phyloP scores from a whole-genome alignment of 2,113 vertebrate species.

The Psammodynastes pulverulentus region DNA sequence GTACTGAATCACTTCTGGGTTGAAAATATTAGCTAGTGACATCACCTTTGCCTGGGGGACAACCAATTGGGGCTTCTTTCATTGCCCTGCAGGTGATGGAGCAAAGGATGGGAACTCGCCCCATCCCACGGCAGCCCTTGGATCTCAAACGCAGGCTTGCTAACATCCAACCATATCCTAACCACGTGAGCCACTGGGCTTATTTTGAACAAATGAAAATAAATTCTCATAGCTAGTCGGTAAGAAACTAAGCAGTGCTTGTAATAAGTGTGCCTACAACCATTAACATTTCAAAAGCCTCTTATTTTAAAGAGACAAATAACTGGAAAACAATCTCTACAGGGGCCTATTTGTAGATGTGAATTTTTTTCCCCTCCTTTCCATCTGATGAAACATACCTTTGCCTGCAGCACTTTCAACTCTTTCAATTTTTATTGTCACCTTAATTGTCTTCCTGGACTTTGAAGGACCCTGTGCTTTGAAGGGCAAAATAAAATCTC shows the following conservation, averaged over 20 bases:
- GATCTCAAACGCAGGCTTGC: background rate
- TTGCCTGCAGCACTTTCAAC: slow-evolving; percentile 6
- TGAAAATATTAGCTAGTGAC: background rate
- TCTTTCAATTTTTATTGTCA: slow-evolving; percentile 35
- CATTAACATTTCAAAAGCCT: slow-evolving; percentile 13
- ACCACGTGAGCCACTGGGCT: background rate
- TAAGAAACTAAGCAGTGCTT: background rate
- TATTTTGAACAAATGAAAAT: background rate
- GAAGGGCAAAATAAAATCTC: slow-evolving; percentile 21
- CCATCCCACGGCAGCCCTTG: background rate
- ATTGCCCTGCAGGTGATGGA: background rate
- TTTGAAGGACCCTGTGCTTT: background rate
- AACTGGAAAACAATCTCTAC: background rate
- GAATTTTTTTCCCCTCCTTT: background rate
- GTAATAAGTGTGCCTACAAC: background rate
- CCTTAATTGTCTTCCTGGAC: background rate
- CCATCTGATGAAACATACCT: background rate
- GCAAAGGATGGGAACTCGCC: background rate
- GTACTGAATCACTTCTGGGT: background rate
- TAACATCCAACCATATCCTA: background rate
- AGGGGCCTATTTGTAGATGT: background rate
- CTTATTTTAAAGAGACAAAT: background rate
- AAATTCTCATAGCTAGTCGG: background rate
- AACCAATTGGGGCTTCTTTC: background rate
- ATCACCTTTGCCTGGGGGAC: background rate